Conservation (phyloP, 1,140 invertebrate species). For the Drosophila melanica region DNA sequence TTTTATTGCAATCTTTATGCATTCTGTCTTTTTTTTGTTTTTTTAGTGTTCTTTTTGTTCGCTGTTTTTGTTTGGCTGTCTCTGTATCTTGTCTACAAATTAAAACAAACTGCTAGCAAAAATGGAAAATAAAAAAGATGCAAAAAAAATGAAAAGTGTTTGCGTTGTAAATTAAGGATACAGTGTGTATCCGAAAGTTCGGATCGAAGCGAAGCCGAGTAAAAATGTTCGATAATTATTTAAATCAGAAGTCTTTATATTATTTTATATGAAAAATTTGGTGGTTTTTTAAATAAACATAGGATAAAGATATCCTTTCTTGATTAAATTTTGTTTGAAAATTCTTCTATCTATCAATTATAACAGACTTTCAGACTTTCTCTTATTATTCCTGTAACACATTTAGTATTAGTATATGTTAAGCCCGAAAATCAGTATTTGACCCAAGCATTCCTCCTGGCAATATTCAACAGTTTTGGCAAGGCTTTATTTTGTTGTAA, state of each 20-base stretch:
- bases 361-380: no score
- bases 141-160: neutral
- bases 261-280: no score
- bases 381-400: no score
- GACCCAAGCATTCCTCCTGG: neutral
- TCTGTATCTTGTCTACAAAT: constrained; percentile 32
- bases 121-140: neutral
- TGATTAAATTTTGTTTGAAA: no score
- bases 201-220: no score
- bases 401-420: no score
- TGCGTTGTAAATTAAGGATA: neutral
- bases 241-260: no score
- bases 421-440: neutral
- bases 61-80: neutral
- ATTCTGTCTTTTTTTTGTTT: neutral
- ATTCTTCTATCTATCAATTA: no score
- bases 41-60: neutral
- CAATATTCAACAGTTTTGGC: neutral
- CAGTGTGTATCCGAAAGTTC: neutral
- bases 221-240: no score
- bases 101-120: constrained; percentile 35
- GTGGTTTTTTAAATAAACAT: no score
- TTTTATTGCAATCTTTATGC: constrained; percentile 19
- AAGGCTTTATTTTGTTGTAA: constrained; percentile 24
- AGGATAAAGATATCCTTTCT: no score